A percentile compares a stretch with the other conserved stretches of the same genome.
phyloP scores from a whole-genome alignment of 2,888 invertebrate species.

The Trichogramma dendrolimi region DNA sequence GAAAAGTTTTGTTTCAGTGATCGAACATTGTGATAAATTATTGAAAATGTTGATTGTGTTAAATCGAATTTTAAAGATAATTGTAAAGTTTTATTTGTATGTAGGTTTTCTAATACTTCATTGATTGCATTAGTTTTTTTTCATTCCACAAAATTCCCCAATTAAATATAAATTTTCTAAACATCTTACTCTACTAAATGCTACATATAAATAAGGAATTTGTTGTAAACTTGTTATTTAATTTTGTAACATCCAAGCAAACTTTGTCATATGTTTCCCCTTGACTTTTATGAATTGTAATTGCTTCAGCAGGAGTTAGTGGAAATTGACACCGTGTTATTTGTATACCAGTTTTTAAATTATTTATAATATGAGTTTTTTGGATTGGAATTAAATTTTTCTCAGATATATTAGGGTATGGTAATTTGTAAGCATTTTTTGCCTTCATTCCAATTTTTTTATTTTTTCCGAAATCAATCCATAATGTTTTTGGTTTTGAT shows the following conservation, averaged over 20 bases:
- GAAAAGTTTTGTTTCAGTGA: constrained; percentile 18
- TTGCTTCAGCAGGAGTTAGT: constrained; percentile 21
- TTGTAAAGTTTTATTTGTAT: no score
- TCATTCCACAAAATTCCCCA: constrained; percentile 9
- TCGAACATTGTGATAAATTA: constrained; percentile 21
- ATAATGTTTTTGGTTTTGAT: constrained; percentile 17
- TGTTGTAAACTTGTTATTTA: constrained; percentile 1
- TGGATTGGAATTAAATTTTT: constrained; percentile 12
- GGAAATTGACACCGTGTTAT: constrained; percentile 19
- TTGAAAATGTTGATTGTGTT: no score
- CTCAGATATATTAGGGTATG: constrained; percentile 10
- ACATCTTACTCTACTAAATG: constrained; percentile 17
- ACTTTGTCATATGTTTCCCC: constrained; percentile 19
- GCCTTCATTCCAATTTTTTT: constrained; percentile 18
- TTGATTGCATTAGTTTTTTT: no score
- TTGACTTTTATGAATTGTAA: no score
- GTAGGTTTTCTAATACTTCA: no score
- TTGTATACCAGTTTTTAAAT: constrained; percentile 13
- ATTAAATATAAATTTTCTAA: constrained; percentile 16
- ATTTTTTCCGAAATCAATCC: constrained; percentile 26
- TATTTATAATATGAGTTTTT: constrained; percentile 7
- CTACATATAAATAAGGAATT: constrained; percentile 16
- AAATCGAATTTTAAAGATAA: no score
- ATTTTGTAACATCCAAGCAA: constrained; percentile 6
- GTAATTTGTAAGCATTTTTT: constrained; percentile 9